Base-by-base conservation (phyloP, 2,113 vertebrate species). In the Apodemus speciosus region DNA sequence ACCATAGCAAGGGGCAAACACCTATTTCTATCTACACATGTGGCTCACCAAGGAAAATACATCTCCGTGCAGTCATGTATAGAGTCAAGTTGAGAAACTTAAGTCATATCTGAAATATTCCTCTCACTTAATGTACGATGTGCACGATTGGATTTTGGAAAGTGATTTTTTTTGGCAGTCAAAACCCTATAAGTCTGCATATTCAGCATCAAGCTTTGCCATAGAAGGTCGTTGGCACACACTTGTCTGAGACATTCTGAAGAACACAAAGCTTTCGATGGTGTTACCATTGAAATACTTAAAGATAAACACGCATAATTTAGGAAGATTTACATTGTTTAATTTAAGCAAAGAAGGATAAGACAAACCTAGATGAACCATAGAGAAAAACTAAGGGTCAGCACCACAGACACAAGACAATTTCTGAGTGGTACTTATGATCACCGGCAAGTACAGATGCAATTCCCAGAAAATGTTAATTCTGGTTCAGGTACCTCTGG, bases 391-490 rank as follows among this genome's bases (percentile, higher is more conserved):
- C 43, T 38, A 53, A 51, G 38, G 23, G 68, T 90, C 85, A 83
- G 38, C 35, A 64, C 88, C 76, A 85, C 86, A 94, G 25, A 73
- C 9, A 73, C 0, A 85, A 92, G 83, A 66, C 69, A 23, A 69
- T 92, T 95, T 94, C 76, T 80, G 25, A 95, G 87, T 95, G 93
- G 64, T 49, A 60, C 58, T 95, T 83, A 56, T 94, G 95, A 95
- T 90, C 81, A 90, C 93, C 25, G 46, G 71, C 49, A 89, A 85
- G 81, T 35, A 92, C 58, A 86, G 80, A 95, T 51, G 27, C 35
- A 35, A 58, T 94, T 81, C 87, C 91, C 68, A 94, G 72, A 88
- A 89, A 64, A 69, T 69, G 81, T 91, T 93, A 90, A 77, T 73
- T 93, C 71, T 18, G 58, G 43, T 83, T 94, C 68, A 77, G 85